Percentiles rank a stretch among this genome's conserved stretches.
Evolutionary conservation across 2,113 vertebrate genomes (phyloP).

Genomic region (Sorex araneus): DNA sequence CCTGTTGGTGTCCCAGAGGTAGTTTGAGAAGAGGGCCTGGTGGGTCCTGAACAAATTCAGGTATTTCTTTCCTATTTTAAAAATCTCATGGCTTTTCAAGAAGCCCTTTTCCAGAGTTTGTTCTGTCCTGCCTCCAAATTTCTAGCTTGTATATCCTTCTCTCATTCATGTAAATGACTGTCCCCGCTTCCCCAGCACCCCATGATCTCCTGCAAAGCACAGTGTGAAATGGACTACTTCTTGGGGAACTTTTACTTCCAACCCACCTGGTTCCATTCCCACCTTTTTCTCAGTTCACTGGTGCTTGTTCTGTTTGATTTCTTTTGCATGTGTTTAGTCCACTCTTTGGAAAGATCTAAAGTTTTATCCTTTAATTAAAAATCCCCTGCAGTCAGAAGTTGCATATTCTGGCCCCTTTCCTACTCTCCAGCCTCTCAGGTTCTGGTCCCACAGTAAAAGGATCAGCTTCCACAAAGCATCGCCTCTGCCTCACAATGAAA

Average conservation of each 20-base stretch:
- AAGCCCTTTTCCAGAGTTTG: background rate
- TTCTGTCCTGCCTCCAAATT: background rate
- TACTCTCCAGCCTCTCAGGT: no score
- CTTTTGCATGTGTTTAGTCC: constrained; percentile 38
- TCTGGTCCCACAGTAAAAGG: no score
- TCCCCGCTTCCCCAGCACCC: background rate
- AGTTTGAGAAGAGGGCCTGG: background rate
- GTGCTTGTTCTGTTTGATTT: constrained; percentile 51
- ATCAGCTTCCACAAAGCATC: no score
- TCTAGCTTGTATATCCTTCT: background rate
- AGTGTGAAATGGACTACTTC: constrained; percentile 6
- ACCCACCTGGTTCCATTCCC: background rate
- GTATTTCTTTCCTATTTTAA: constrained; percentile 13
- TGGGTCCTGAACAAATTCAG: constrained; percentile 36
- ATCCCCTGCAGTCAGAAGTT: background rate
- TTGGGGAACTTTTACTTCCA: background rate
- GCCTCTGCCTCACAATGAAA: no score
- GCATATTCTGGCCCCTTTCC: no score
- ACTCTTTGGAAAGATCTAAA: constrained; percentile 59
- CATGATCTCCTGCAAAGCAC: constrained; percentile 20
- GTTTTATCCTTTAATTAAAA: constrained; percentile 35
- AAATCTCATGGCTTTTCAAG: background rate
- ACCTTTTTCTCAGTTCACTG: background rate
- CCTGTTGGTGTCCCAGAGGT: background rate
- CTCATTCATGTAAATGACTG: background rate